A percentile compares a stretch with the other conserved stretches of the same genome.
Evolutionary conservation across 2,113 vertebrate species (phyloP).

Genomic region (Canis aureus): DNA sequence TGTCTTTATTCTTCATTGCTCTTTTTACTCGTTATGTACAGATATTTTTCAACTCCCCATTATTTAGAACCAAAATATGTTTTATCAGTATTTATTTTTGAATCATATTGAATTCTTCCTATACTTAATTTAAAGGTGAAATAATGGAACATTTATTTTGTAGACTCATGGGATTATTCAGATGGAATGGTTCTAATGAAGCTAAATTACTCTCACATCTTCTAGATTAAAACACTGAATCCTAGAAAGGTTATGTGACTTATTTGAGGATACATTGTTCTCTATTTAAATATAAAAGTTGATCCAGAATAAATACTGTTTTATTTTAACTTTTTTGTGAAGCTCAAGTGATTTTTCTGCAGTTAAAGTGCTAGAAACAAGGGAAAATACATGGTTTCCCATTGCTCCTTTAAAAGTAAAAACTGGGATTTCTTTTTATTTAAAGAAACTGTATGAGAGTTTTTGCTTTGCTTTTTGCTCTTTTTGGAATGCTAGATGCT

Average conservation of each 20-base stretch:
- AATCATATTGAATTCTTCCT: background rate
- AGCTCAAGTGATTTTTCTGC: background rate
- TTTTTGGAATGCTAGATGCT: background rate
- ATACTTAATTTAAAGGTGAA: background rate
- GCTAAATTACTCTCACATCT: background rate
- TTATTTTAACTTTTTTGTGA: background rate
- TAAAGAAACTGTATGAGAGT: background rate
- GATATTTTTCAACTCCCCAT: background rate
- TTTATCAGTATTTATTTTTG: background rate
- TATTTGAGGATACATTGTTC: background rate
- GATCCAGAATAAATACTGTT: background rate
- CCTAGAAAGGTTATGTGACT: conserved; percentile 17
- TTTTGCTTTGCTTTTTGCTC: background rate
- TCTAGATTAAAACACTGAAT: background rate
- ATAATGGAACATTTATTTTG: background rate
- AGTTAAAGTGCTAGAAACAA: background rate
- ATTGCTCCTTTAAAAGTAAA: background rate
- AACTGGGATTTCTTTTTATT: background rate
- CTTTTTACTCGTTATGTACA: background rate
- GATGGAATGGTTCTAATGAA: background rate
- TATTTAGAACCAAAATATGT: background rate
- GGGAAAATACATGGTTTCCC: background rate
- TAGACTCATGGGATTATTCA: background rate
- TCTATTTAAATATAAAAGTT: conserved; percentile 31
- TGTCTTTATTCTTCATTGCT: background rate